These are phyloP conservation scores for Penaeus japonicus DNA, from an alignment of 1,140 invertebrate species.

Conservation along the genomic window DNA sequence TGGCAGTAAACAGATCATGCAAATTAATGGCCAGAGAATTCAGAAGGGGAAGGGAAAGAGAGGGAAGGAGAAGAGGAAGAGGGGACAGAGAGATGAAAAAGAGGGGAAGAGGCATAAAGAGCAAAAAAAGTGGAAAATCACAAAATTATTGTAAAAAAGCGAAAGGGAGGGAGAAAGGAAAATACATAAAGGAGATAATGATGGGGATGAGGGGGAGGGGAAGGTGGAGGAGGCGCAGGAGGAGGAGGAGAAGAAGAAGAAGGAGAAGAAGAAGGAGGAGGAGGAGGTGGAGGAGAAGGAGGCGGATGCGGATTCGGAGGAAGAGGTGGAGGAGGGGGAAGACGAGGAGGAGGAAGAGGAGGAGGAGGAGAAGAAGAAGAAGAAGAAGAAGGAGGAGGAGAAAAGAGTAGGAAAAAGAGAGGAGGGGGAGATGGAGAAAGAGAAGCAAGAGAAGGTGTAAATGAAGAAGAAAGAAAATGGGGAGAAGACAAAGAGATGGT, in stretches of 20 bases:
- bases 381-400: neutral
- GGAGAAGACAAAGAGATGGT: too few relatives aligned
- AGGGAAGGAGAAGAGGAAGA: too few relatives aligned
- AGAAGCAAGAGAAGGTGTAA: too few relatives aligned
- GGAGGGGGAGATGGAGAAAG: too few relatives aligned
- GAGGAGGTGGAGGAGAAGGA: neutral
- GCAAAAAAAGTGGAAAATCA: neutral
- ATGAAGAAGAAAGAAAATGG: too few relatives aligned
- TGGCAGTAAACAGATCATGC: too few relatives aligned
- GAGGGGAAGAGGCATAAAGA: neutral
- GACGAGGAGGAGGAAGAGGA: neutral
- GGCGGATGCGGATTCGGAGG: neutral
- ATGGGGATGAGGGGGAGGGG: too few relatives aligned
- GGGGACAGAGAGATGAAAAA: neutral
- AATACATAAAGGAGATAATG: too few relatives aligned
- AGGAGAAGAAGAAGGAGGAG: neutral
- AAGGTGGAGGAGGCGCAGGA: too few relatives aligned
- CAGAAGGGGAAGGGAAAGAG: neutral
- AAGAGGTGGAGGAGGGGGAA: neutral
- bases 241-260: neutral
- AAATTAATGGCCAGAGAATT: neutral
- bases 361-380: neutral
- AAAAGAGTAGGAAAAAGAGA: too few relatives aligned
- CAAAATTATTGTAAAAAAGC: neutral
- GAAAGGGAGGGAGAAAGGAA: neutral